Percentiles rank a stretch among this genome's conserved stretches.
These are phyloP conservation scores for Avahi laniger DNA, from an alignment of 2,797 vertebrate species.

Conservation along the genomic window DNA sequence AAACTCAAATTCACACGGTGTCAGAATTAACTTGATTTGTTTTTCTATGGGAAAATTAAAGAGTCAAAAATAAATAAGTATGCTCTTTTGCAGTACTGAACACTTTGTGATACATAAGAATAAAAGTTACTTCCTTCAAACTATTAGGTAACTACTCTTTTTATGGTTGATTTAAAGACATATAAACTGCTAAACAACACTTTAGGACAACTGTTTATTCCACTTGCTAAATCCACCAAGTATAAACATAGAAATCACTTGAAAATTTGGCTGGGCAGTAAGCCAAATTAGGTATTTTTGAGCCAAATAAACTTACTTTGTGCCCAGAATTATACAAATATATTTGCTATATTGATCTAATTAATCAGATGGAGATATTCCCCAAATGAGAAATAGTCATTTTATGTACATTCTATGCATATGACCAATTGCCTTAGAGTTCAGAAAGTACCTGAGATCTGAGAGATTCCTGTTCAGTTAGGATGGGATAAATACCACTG, in stretches of 20 bases:
- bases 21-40: slow-evolving; percentile 55
- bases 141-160: background rate
- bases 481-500: background rate
- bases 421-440: background rate
- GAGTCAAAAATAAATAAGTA: slow-evolving; percentile 43
- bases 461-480: background rate
- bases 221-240: background rate
- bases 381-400: background rate
- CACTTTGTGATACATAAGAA: background rate
- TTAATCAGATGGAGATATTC: background rate
- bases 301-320: slow-evolving; percentile 29
- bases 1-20: slow-evolving; percentile 44
- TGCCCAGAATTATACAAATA: slow-evolving; percentile 31
- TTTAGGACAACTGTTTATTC: background rate
- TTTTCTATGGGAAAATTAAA: slow-evolving; percentile 48
- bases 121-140: background rate
- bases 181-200: background rate
- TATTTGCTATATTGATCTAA: background rate
- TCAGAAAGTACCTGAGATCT: background rate
- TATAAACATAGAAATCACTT: background rate
- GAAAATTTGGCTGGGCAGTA: background rate
- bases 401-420: background rate
- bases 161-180: slow-evolving; percentile 29
- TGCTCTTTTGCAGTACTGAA: background rate
- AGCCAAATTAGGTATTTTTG: slow-evolving; percentile 22